Base-by-base conservation (phyloP, 1,140 invertebrate genomes). In the Fopius arisanus region DNA sequence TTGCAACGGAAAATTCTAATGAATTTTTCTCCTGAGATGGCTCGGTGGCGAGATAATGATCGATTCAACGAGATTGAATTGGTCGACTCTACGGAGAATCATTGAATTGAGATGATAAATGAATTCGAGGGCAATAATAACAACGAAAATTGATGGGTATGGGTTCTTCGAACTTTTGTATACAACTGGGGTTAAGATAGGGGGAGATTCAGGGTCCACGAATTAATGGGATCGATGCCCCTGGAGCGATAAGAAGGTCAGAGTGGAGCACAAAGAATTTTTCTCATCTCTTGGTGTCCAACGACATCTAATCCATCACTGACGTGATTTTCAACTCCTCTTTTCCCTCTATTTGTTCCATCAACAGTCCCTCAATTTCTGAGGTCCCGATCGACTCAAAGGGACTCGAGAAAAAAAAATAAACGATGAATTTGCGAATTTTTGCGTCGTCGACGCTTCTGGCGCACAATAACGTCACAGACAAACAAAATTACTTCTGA, bases 181-280 rank as follows among this genome's bases (percentile, higher is more conserved):
- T 48, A 59, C 54, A 19, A 59, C 14, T 59, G 54, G 54, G 1
- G 1, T 48, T 48, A 19, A 19, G n/a, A 48, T 48, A 12, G 33
- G 12, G 33, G 33, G 12, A 37, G 33, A 48, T 1, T 4, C 16
- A n/a, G 37, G 16, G 33, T 4, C 67, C 48, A 75, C 40, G 54
- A 75, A 75, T 77, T 77, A 75, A 77, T 77, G 31, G 67, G 69
- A 75, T 72, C 65, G 62, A 70, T 77, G 51, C 48, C 48, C 59
- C 33, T 12, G 37, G 31, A 19, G 43, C 29, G 41, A 59, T 59
- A 59, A 59, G 54, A 28, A 59, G 54, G 54, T 59, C 26, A 59
- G 23, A 59, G 54, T 5, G 19, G 54, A 59, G 19, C 19, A 51
- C 43, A n/a, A 51, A 19, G 19, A 59, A 6, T 59, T 59, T 31